Percentiles rank a stretch among this genome's conserved stretches.
phyloP scores from a whole-genome alignment of 2,888 invertebrate genomes.

The Polymixis flavicincta region DNA sequence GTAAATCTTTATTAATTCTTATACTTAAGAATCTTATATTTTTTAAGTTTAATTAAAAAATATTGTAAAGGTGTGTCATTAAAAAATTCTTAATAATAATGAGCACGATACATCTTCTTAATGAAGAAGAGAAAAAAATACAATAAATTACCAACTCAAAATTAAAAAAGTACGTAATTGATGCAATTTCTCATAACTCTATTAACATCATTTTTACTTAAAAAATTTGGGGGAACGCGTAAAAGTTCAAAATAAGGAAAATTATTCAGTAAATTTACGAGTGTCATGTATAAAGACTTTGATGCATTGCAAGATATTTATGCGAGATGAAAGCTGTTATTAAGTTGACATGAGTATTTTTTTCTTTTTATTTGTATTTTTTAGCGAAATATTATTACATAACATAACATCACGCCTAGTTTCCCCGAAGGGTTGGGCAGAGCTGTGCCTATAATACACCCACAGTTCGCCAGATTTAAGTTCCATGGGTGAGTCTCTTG shows the following conservation, averaged over 20 bases:
- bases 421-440: too few relatives aligned
- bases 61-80: neutral
- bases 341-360: too few relatives aligned
- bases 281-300: slow-evolving; percentile 21
- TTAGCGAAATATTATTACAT: too few relatives aligned
- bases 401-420: too few relatives aligned
- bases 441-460: too few relatives aligned
- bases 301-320: neutral
- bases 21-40: neutral
- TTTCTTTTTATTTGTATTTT: too few relatives aligned
- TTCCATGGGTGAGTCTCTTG: too few relatives aligned
- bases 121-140: slow-evolving; percentile 14
- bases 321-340: too few relatives aligned
- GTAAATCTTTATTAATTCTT: neutral
- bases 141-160: slow-evolving; percentile 29
- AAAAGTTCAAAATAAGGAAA: slow-evolving; percentile 49
- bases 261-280: slow-evolving; percentile 33
- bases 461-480: too few relatives aligned
- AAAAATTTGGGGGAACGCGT: slow-evolving; percentile 18
- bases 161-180: slow-evolving; percentile 51
- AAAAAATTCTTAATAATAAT: neutral
- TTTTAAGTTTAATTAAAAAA: neutral
- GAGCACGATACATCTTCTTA: neutral
- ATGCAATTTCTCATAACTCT: slow-evolving; percentile 49
- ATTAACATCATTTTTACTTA: slow-evolving; percentile 43